Base-by-base conservation (phyloP, 2,113 vertebrate species). In the Rhabdornis inornatus region DNA sequence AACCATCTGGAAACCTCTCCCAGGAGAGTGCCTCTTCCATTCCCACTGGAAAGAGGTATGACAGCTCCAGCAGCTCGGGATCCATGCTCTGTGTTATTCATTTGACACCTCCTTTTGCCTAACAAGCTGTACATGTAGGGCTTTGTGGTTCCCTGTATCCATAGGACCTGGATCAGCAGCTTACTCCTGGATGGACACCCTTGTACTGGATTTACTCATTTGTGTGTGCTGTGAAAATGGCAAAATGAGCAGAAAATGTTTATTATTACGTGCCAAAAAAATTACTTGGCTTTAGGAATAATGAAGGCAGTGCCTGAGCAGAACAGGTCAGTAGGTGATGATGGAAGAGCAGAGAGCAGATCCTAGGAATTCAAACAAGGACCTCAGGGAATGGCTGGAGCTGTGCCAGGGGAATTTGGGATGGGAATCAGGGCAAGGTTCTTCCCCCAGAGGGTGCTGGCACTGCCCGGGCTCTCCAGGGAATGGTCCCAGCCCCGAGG, bases 361-460 rank as follows among this genome's bases (percentile, higher is more conserved):
- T 85, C 42, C 19, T 27, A 59, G 85, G 86, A 81, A 81, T 74
- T 83, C 39, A 45, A 30, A 59, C 12, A 35, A 50, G 57, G 6
- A 65, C 11, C 10, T 17, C 24, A 56, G 50, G 44, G 15, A 52
- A 13, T 0, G 0, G 77, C 59, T 74, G 77, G 44, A 42, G 42
- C 31, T 57, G 31, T 1, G 27, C 2, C 59, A 57, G 59, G 31
- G 35, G 11, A 2, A 9, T 1, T 1, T 21, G 1, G 4, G 22
- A 0, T 44, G 33, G 52, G 7, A 0, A 0, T 24, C 9, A 57
- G 69, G 76, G 37, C 14, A 37, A 59, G 60, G 59, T 4, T 15
- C 27, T 16, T 44, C 35, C 44, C 64, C 27, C 59, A 20, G 52
- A n/a, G 59, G 70, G 50, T 50, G 44, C 27, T 19, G 68, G 57